These are phyloP conservation scores for Temnothorax unifasciatus DNA, from an alignment of 2,888 invertebrate species.

Conservation along the genomic window DNA sequence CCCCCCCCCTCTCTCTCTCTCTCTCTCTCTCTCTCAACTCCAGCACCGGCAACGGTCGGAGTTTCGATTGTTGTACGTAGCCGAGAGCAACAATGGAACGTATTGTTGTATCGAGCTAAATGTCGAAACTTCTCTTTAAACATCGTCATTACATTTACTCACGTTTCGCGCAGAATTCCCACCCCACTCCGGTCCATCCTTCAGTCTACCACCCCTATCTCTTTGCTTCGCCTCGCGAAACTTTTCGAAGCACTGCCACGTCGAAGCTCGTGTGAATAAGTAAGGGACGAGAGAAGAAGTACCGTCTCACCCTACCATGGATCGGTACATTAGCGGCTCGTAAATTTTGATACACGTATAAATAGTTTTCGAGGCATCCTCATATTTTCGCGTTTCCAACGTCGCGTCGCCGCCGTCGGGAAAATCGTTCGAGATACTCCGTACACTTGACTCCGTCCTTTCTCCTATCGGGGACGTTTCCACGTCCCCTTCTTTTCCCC, in stretches of 20 bases:
- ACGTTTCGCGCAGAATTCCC: slow-evolving; percentile 9
- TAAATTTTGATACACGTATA: slow-evolving; percentile 44
- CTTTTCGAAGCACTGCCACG: slow-evolving; percentile 24
- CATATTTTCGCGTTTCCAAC: slow-evolving; percentile 39
- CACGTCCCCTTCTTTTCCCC: background rate
- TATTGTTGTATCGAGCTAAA: slow-evolving; percentile 57
- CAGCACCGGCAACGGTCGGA: slow-evolving; percentile 16
- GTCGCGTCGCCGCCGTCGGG: background rate
- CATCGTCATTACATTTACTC: slow-evolving; percentile 57
- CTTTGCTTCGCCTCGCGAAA: slow-evolving; percentile 16
- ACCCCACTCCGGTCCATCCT: background rate
- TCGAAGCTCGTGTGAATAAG: slow-evolving; percentile 3
- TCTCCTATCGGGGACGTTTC: background rate
- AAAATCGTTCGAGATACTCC: slow-evolving; percentile 26
- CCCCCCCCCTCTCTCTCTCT: background rate
- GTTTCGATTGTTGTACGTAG: slow-evolving; percentile 49
- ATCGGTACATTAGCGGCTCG: slow-evolving; percentile 44
- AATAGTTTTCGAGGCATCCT: slow-evolving; percentile 12
- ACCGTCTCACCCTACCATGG: background rate
- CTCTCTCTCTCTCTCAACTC: background rate
- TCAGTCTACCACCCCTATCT: slow-evolving; percentile 34
- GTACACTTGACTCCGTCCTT: slow-evolving; percentile 1
- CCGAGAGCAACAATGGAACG: slow-evolving; percentile 51
- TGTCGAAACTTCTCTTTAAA: slow-evolving; percentile 54
- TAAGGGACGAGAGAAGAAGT: background rate